Evolutionary conservation across 1,140 invertebrate genomes (phyloP), one percentile per base, ranked within the genome.

Genomic region (Brachionus calyciflorus): DNA sequence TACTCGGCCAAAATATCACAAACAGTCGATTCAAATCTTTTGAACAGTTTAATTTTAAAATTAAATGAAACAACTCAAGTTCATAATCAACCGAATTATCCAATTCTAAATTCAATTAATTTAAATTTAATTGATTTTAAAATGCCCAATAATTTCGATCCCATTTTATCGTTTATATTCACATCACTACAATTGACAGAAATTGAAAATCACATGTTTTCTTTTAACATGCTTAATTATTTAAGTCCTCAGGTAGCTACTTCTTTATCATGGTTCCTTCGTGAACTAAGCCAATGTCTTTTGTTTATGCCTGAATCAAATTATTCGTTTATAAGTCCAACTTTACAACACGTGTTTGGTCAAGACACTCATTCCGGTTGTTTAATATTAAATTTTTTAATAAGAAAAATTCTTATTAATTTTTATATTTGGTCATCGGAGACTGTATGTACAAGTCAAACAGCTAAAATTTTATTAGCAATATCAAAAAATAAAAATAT

Each of bases 341-440:
- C 46, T 53, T 21, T 73, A 12, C 69, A 73, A 9, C 44, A 40
- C 10, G 19, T 73, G 9, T 73, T 73, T 30, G 44, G 44, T 14
- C 24, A 30, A 40, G 69, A 73, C 19, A 51, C 69, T 9, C 44
- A 30, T 14, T 40, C 30, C 1, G 44, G 21, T 14, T 21, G 19
- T n/a, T 40, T 49, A 41, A 73, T 73, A 14, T 28, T 73, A 2
- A 73, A 73, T 21, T 73, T 51, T 55, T 24, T 51, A n/a, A 21
- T 73, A 21, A 19, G 69, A n/a, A 73, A 73, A 41, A 55, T 73
- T 40, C 33, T 51, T 10, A n/a, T 41, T 5, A 73, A 73, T 21
- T 73, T 73, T 73, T 73, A 73, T 37, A 73, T 73, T 30, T 73
- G 69, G 69, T 51, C 46, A 9, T 49, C 69, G 26, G 69, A 73